Evolutionary conservation across 2,797 vertebrate species (phyloP), one percentile per base, ranked within the genome.

Genomic region (Lutjanus campechanus): DNA sequence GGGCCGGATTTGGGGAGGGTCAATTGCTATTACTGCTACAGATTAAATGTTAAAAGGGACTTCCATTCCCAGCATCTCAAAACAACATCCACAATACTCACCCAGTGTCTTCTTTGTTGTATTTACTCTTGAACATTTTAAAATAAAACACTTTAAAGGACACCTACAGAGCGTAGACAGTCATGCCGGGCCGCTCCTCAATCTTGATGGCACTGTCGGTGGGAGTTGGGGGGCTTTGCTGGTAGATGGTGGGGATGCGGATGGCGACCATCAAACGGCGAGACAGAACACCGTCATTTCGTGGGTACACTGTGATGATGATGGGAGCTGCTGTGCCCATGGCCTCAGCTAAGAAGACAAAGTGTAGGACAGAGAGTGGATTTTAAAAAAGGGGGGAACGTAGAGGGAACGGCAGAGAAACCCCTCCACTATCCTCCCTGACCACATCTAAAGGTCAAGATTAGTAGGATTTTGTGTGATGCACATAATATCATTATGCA

Each of bases 241-340:
- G 97, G 93, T 96, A 97, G 43, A 80, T 73, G 77, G 89, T 91
- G 0, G 97, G 98, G 78, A 98, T 95, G 43, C 96, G 90, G 87
- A 98, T 94, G 79, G 90, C 95, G 7, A 97, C 96, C 72, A 96
- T 96, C 73, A 98, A 65, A 25, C 95, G 97, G 40, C 96, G 96
- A 69, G 97, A 96, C 51, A 98, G 90, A 40, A 96, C 95, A 0
- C 97, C 96, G 7, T 96, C 96, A 0, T 97, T 97, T 12, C 91
- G 87, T 1, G 97, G 97, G 82, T 96, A 98, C 79, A 96, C 97
- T 0, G 96, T 97, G 75, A 97, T 95, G 75, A 96, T 96, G 56
- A 97, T 81, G 49, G 97, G 97, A 10, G 96, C 92, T 0, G 97
- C 96, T 82, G 96, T 97, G 0, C 97, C 97, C 97, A 99, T 97